Conservation (phyloP, 2,797 vertebrate genomes). For the Xerus rutilus region DNA sequence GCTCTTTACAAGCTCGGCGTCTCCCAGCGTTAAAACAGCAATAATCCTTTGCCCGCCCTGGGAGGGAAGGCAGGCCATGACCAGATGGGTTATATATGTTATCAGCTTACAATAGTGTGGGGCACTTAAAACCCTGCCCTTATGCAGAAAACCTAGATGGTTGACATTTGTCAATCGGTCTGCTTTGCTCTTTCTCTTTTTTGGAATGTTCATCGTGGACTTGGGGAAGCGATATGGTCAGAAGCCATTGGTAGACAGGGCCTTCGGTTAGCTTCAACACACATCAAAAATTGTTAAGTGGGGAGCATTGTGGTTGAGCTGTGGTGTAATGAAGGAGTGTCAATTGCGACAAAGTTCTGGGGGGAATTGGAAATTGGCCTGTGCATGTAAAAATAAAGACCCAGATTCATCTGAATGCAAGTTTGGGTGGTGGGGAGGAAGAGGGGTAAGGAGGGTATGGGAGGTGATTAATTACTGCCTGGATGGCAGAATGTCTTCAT, state of each 20-base stretch:
- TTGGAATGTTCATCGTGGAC: slow-evolving; percentile 17
- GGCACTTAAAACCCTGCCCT: slow-evolving; percentile 23
- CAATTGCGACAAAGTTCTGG: background rate
- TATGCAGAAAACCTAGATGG: slow-evolving; percentile 29
- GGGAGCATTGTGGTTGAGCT: background rate
- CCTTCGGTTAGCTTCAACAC: background rate
- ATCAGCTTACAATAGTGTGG: slow-evolving; percentile 62
- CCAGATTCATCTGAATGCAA: background rate
- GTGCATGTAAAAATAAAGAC: background rate
- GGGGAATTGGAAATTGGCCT: background rate
- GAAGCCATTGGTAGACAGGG: background rate
- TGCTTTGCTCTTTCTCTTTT: background rate
- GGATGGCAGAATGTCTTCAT: slow-evolving; percentile 65
- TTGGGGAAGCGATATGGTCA: slow-evolving; percentile 14
- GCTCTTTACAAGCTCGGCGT: slow-evolving; percentile 67
- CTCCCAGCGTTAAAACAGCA: slow-evolving; percentile 65
- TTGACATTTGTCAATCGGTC: slow-evolving; percentile 66
- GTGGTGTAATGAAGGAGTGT: background rate
- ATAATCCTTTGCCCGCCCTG: slow-evolving; percentile 71
- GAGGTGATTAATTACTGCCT: slow-evolving; percentile 34
- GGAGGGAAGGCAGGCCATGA: slow-evolving; percentile 68
- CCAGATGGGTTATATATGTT: slow-evolving; percentile 73
- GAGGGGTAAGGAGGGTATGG: background rate
- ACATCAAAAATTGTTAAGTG: background rate
- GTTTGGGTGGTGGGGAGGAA: background rate